These are phyloP conservation scores for Esox niger DNA, from an alignment of 2,113 vertebrate species.

Conservation along the genomic window DNA sequence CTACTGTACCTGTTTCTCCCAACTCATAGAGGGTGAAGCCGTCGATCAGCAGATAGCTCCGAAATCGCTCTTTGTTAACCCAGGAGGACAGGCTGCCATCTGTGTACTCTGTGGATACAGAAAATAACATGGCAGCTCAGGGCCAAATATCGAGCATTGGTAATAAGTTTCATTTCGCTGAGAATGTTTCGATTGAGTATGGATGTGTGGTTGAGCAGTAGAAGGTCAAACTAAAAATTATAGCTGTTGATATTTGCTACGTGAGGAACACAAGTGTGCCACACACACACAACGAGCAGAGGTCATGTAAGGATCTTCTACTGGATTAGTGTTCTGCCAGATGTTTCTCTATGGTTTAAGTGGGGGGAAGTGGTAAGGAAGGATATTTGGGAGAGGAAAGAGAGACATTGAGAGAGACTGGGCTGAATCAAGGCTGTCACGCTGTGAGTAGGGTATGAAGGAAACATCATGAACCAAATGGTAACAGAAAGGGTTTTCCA, in stretches of 20 bases:
- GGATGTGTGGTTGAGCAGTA: conserved; percentile 34
- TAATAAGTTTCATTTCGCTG: conserved; percentile 33
- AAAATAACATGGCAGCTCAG: neutral
- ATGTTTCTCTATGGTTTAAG: conserved; percentile 19
- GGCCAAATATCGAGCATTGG: conserved; percentile 17
- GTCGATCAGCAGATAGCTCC: conserved; percentile 88
- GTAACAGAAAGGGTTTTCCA: neutral
- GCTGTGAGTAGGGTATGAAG: conserved; percentile 15
- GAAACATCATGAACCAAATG: conserved; percentile 7
- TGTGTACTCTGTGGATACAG: conserved; percentile 82
- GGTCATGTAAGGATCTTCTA: conserved; percentile 36
- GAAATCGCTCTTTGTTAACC: conserved; percentile 94
- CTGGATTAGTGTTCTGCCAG: conserved; percentile 34
- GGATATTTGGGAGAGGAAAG: conserved; percentile 22
- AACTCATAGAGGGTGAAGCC: conserved; percentile 95
- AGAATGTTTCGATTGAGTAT: conserved; percentile 14
- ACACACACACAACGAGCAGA: neutral
- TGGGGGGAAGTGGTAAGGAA: conserved; percentile 10
- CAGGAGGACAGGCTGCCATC: conserved; percentile 90
- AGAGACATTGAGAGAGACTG: no score
- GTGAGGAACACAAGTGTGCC: conserved; percentile 12
- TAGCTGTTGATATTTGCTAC: conserved; percentile 5
- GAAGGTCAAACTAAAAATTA: conserved; percentile 24
- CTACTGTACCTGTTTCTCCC: conserved; percentile 86
- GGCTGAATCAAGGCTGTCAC: no score